phyloP scores from a whole-genome alignment of 2,888 invertebrate genomes.

The Heliconius cydno region DNA sequence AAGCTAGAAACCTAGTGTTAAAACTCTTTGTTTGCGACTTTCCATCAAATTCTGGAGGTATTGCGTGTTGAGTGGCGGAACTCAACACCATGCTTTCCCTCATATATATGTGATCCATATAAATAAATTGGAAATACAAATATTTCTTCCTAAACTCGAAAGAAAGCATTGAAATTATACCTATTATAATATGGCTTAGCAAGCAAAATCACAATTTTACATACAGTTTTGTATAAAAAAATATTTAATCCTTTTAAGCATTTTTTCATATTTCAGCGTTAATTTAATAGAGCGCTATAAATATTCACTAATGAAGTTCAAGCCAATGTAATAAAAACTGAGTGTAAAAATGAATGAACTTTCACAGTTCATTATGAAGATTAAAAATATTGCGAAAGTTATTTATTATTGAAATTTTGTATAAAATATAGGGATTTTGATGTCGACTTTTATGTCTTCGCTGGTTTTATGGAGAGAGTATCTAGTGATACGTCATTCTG shows the following conservation, averaged over 20 bases:
- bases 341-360: conserved; percentile 13
- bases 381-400: conserved; percentile 17
- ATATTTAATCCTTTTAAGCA: conserved; percentile 11
- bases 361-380: conserved; percentile 17
- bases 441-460: not conserved
- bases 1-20: too few relatives aligned
- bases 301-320: conserved; percentile 27
- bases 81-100: too few relatives aligned
- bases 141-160: too few relatives aligned
- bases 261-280: conserved; percentile 23
- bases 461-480: not conserved
- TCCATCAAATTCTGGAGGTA: too few relatives aligned
- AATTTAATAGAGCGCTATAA: conserved; percentile 27
- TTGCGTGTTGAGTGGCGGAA: too few relatives aligned
- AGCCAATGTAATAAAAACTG: conserved; percentile 23
- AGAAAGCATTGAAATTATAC: too few relatives aligned
- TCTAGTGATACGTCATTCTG: not conserved
- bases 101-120: not conserved
- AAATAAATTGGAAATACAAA: not conserved
- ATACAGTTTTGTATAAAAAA: not conserved
- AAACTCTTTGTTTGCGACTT: too few relatives aligned
- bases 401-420: conserved; percentile 8
- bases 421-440: not conserved
- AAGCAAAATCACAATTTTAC: not conserved
- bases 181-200: too few relatives aligned